Evolutionary conservation across 2,797 vertebrate genomes (phyloP).

Genomic region (Tinamus major): DNA sequence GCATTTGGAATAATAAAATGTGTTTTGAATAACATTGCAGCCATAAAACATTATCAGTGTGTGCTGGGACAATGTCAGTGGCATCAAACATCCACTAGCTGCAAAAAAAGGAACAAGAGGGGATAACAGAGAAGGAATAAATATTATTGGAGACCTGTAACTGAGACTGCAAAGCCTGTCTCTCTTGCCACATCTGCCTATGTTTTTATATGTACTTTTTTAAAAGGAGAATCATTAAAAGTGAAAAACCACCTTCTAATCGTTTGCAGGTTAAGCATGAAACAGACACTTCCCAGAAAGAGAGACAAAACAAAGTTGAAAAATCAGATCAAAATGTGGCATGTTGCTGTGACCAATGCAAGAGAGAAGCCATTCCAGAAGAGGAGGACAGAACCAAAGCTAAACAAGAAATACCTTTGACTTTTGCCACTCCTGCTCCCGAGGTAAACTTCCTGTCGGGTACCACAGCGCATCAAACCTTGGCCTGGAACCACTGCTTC

Average conservation of each 20-base stretch:
- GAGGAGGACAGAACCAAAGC: conserved; percentile 59
- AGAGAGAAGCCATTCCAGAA: conserved; percentile 51
- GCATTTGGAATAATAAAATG: not conserved
- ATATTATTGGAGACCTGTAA: not conserved
- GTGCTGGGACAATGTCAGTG: not conserved
- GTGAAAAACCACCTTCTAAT: conserved; percentile 66
- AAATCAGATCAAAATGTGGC: conserved; percentile 76
- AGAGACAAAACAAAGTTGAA: conserved; percentile 34
- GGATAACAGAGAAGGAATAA: not conserved
- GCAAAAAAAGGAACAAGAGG: not conserved
- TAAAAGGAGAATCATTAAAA: conserved; percentile 29
- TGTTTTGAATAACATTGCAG: not conserved
- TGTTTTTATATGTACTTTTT: not conserved
- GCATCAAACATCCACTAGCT: not conserved
- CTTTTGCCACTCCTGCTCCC: conserved; percentile 47
- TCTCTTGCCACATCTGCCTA: not conserved
- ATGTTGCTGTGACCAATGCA: conserved; percentile 78
- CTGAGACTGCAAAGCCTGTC: not conserved
- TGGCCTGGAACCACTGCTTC: not conserved
- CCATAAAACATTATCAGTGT: accelerated
- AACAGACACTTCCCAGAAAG: conserved; percentile 76
- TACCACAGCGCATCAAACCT: not conserved
- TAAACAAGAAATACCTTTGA: conserved; percentile 67
- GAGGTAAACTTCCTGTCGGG: conserved; percentile 34
- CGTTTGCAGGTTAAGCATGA: conserved; percentile 81